Evolutionary conservation across 2,113 vertebrate genomes (phyloP).

Genomic region (Mystacornis crossleyi): DNA sequence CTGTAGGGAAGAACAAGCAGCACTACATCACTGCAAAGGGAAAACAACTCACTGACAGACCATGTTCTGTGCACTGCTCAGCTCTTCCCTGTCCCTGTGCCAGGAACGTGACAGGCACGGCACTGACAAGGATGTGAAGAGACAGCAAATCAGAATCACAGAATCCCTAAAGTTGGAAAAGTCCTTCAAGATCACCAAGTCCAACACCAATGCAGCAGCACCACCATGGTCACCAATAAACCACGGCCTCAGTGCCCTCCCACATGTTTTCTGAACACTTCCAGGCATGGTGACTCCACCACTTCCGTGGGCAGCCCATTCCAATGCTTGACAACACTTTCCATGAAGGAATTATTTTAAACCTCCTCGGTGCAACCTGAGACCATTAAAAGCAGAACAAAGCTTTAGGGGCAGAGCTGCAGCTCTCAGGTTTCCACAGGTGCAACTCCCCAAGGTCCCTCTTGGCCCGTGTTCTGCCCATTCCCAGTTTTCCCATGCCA

Average conservation of each 20-base stretch:
- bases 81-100: not conserved
- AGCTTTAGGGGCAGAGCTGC: not conserved
- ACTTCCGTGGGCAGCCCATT: not conserved
- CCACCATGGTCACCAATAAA: not conserved
- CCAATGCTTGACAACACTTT: not conserved
- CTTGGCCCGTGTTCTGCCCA: too few species aligned
- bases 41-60: not conserved
- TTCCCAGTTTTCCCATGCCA: accelerated
- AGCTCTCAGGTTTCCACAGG: not conserved
- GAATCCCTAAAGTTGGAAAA: accelerated
- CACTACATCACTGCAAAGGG: not conserved
- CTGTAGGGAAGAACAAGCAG: slow-evolving; percentile 58
- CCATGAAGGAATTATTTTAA: not conserved
- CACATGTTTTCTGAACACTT: not conserved
- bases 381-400: not conserved
- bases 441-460: not conserved
- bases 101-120: accelerated
- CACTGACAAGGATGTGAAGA: not conserved
- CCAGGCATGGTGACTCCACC: not conserved
- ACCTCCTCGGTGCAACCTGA: not conserved
- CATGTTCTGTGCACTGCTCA: not conserved
- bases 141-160: not conserved
- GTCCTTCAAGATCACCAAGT: not conserved
- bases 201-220: not conserved
- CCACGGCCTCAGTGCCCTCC: not conserved